Percentiles rank a stretch among this genome's conserved stretches.
These are phyloP conservation scores for Harpagus bidentatus DNA, from an alignment of 2,113 vertebrate species.

Conservation along the genomic window DNA sequence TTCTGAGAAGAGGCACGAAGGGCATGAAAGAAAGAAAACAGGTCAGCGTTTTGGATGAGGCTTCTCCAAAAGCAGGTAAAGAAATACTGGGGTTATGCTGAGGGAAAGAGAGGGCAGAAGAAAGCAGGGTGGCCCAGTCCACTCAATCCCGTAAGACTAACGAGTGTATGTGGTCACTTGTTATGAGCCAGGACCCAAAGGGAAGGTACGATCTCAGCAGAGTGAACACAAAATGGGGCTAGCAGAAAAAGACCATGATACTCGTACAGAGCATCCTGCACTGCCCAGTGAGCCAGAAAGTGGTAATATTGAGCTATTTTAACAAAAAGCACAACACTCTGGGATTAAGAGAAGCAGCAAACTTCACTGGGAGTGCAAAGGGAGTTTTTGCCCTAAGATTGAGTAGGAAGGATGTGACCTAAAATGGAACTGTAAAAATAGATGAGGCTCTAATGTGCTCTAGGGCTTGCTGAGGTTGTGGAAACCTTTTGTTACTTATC, in stretches of 20 bases:
- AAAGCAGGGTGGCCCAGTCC: neutral
- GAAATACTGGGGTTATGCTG: neutral
- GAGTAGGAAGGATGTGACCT: neutral
- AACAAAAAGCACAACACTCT: neutral
- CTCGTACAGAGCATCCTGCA: neutral
- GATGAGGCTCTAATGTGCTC: neutral
- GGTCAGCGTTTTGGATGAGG: neutral
- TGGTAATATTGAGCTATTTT: neutral
- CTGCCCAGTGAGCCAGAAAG: neutral
- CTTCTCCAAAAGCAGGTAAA: neutral
- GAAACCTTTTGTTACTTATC: neutral
- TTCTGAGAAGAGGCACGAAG: neutral
- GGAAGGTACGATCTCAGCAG: neutral
- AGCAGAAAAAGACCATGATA: neutral
- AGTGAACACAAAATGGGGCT: neutral
- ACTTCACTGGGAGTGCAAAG: neutral
- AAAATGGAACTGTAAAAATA: neutral
- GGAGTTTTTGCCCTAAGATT: neutral
- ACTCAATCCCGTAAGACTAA: neutral
- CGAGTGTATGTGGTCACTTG: rapidly evolving
- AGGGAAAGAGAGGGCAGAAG: neutral
- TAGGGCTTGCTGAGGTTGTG: neutral
- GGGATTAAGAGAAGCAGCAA: neutral
- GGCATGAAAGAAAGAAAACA: neutral
- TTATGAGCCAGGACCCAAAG: neutral